Percentiles rank a stretch among this genome's conserved stretches.
These are phyloP conservation scores for Acrocera orbiculus DNA, from an alignment of 2,888 invertebrate genomes.

Conservation along the genomic window DNA sequence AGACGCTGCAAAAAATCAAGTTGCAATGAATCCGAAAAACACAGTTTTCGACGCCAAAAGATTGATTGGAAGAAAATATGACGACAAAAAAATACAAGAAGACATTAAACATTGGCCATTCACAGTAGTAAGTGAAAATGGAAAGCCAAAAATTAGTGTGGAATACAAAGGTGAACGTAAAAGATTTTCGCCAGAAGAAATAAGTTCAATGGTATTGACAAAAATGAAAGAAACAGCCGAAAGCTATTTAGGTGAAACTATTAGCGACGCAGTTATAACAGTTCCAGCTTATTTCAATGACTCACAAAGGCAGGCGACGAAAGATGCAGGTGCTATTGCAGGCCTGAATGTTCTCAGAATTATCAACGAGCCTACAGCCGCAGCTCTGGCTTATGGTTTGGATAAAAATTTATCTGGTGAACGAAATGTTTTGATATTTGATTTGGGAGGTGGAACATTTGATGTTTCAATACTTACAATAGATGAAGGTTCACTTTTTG, in stretches of 20 bases:
- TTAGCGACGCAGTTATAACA: constrained; percentile 69
- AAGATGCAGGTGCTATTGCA: constrained; percentile 63
- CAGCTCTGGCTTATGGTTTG: constrained; percentile 52
- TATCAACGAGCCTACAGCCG: constrained; percentile 67
- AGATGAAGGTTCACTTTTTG: constrained; percentile 46
- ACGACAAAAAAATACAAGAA: constrained; percentile 74
- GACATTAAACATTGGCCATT: constrained; percentile 95
- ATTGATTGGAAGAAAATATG: constrained; percentile 82
- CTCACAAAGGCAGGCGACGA: constrained; percentile 71
- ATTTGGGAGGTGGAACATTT: constrained; percentile 41
- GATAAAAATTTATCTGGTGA: constrained; percentile 48
- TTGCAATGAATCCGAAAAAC: constrained; percentile 80
- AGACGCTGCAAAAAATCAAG: constrained; percentile 73
- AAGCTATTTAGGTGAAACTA: constrained; percentile 63
- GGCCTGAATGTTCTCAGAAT: constrained; percentile 66
- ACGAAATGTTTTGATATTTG: constrained; percentile 45
- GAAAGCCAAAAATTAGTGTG: constrained; percentile 68
- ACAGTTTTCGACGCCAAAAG: constrained; percentile 91
- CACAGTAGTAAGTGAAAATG: constrained; percentile 62
- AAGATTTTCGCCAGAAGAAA: constrained; percentile 80
- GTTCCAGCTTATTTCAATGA: constrained; percentile 80
- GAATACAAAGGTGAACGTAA: constrained; percentile 80
- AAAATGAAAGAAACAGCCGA: constrained; percentile 88
- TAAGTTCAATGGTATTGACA: constrained; percentile 80
- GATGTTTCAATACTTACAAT: constrained; percentile 58